Conservation (phyloP, 2,113 vertebrate species). For the Panurus biarmicus region DNA sequence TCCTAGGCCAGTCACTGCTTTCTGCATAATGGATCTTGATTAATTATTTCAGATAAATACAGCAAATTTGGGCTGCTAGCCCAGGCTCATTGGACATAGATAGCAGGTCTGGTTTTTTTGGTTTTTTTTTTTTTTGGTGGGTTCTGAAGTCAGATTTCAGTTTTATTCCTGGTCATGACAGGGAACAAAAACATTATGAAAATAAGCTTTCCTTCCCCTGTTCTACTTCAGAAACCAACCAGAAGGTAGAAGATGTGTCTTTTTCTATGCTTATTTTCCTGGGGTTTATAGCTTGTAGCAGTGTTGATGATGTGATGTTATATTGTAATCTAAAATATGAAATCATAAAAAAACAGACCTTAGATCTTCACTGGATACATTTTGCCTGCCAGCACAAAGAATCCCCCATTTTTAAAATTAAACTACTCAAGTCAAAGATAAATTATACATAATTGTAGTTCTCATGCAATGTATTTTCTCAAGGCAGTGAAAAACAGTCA, state of each 20-base stretch:
- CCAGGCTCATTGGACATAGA: neutral
- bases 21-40: neutral
- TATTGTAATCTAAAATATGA: neutral
- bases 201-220: neutral
- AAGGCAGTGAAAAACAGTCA: neutral
- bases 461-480: neutral
- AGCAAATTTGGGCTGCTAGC: neutral
- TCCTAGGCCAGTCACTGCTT: neutral
- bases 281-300: neutral
- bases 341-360: neutral
- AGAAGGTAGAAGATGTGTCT: neutral
- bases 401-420: neutral
- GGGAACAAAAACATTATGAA: fast-evolving
- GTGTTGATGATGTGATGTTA: neutral
- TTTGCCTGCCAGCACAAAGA: neutral
- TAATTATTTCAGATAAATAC: neutral
- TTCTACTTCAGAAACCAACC: neutral
- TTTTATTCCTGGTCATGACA: neutral
- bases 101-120: neutral
- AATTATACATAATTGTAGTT: neutral
- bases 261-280: neutral
- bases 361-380: neutral
- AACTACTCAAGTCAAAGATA: neutral
- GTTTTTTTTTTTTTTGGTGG: neutral
- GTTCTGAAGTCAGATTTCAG: neutral